These are phyloP conservation scores for Perccottus glenii DNA, from an alignment of 2,113 vertebrate species.

Conservation along the genomic window DNA sequence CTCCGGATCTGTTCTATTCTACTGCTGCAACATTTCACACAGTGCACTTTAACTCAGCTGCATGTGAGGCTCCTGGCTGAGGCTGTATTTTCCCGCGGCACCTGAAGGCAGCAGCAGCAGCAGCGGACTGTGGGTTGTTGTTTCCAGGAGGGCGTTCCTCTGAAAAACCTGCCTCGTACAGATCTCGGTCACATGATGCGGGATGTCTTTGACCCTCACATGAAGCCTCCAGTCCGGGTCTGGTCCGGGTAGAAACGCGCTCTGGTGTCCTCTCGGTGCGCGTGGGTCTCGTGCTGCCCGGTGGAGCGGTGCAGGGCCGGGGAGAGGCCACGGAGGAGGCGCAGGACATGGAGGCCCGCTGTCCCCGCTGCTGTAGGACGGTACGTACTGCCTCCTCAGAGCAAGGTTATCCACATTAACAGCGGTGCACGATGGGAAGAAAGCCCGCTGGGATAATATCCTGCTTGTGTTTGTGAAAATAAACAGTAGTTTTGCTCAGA, in stretches of 20 bases:
- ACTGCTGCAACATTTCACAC: no score
- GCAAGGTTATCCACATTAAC: no score
- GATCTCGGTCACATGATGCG: background rate
- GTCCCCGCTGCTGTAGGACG: background rate
- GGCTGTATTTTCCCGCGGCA: background rate
- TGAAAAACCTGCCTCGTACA: background rate
- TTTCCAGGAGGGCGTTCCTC: constrained; percentile 2
- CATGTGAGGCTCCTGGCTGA: no score
- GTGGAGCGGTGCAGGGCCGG: background rate
- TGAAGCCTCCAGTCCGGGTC: background rate
- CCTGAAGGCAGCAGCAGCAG: background rate
- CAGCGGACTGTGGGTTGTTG: background rate
- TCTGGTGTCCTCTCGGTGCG: background rate
- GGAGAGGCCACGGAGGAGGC: no score
- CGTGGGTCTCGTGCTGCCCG: background rate
- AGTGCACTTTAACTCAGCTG: no score
- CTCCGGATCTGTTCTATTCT: no score
- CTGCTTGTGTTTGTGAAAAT: no score
- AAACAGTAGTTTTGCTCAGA: no score
- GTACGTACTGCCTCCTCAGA: background rate
- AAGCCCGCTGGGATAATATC: no score
- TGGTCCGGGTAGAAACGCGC: background rate
- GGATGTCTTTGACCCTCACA: background rate
- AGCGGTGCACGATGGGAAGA: no score
- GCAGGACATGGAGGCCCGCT: background rate